Percentiles rank a stretch among this genome's conserved stretches.
phyloP scores from a whole-genome alignment of 2,888 invertebrate species.

The Leptura quadrifasciata region DNA sequence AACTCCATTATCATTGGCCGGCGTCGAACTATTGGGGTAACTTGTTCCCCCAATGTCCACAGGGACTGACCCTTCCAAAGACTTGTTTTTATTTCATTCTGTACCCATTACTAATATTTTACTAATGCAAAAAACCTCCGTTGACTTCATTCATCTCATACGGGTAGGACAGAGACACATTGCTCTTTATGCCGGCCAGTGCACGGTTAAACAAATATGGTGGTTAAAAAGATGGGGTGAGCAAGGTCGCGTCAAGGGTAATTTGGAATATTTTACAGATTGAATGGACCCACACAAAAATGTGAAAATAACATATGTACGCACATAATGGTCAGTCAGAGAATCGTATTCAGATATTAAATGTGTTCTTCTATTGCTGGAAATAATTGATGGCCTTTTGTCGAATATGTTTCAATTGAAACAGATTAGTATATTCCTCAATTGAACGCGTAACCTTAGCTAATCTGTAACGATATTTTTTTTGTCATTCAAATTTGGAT shows the following conservation, averaged over 20 bases:
- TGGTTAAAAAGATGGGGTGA: slow-evolving; percentile 56
- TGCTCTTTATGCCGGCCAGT: background rate
- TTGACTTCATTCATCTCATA: slow-evolving; percentile 30
- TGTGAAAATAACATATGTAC: slow-evolving; percentile 62
- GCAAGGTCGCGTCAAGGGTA: slow-evolving; percentile 49
- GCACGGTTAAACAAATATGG: slow-evolving; percentile 57
- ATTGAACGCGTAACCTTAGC: background rate
- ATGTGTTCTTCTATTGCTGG: slow-evolving; percentile 50
- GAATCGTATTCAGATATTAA: slow-evolving; percentile 43
- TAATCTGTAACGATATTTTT: slow-evolving; percentile 33
- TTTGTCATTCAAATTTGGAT: slow-evolving; percentile 48
- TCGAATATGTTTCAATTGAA: slow-evolving; percentile 32
- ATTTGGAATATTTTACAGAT: slow-evolving; percentile 47
- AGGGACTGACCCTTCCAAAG: slow-evolving; percentile 64
- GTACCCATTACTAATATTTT: slow-evolving; percentile 49
- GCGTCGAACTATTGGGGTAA: slow-evolving; percentile 54
- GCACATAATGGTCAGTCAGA: slow-evolving; percentile 60
- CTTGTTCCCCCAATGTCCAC: slow-evolving; percentile 59
- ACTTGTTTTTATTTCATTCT: slow-evolving; percentile 49
- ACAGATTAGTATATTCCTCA: slow-evolving; percentile 42
- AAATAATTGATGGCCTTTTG: slow-evolving; percentile 57
- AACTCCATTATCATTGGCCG: slow-evolving; percentile 60
- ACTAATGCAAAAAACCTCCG: slow-evolving; percentile 48
- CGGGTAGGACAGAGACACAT: slow-evolving; percentile 17
- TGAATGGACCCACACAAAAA: slow-evolving; percentile 63